Percentiles rank a stretch among this genome's conserved stretches.
Conservation (phyloP, 2,888 invertebrate genomes). For the Philopedon plagiatum region DNA sequence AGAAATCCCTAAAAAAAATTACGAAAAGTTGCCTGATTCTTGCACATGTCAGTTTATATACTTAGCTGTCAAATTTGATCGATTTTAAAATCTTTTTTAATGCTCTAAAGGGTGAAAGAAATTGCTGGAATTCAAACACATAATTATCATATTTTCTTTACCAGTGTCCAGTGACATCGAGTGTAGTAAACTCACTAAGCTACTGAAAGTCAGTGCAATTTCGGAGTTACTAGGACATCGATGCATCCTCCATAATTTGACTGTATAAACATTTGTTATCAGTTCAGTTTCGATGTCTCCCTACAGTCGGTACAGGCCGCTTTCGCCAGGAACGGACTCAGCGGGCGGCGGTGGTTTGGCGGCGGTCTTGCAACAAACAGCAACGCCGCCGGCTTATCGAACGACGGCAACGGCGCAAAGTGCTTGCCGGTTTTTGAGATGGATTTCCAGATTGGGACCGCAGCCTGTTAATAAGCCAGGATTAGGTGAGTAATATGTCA, state of each 20-base stretch:
- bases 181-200: background rate
- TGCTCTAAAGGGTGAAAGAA: too few species aligned
- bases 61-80: too few species aligned
- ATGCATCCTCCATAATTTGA: constrained; percentile 9
- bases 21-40: too few species aligned
- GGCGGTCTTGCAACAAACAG: constrained; percentile 56
- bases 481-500: constrained; percentile 57
- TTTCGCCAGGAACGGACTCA: constrained; percentile 64
- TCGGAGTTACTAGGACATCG: background rate
- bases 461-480: constrained; percentile 72
- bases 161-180: background rate
- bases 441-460: constrained; percentile 72
- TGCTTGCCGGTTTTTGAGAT: constrained; percentile 71
- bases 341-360: constrained; percentile 54
- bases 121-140: background rate
- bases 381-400: constrained; percentile 41
- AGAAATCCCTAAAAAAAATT: too few species aligned
- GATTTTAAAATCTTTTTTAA: too few species aligned
- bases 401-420: constrained; percentile 62
- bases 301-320: constrained; percentile 68
- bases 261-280: background rate
- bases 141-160: background rate
- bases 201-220: background rate
- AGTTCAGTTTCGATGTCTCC: constrained; percentile 66
- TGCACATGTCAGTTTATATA: too few species aligned